Evolutionary conservation across 2,888 invertebrate genomes (phyloP).

Genomic region (Thecocarcelia acutangulata): DNA sequence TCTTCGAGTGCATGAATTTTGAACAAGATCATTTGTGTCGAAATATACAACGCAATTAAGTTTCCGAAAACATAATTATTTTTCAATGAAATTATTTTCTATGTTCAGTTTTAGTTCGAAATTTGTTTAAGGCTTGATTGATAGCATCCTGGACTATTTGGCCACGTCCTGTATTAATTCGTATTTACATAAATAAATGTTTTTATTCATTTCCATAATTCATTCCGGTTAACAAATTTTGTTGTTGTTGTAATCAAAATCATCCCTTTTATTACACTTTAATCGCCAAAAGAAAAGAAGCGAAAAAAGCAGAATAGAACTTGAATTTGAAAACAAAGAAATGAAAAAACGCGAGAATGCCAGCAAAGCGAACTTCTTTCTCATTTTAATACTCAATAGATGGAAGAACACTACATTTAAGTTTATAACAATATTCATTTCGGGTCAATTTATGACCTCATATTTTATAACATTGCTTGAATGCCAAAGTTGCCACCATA

Average conservation of each 20-base stretch:
- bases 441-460: conserved; percentile 72
- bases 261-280: conserved; percentile 66
- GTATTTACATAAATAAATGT: conserved; percentile 49
- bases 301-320: conserved; percentile 12
- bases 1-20: no score
- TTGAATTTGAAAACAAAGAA: conserved; percentile 31
- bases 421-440: conserved; percentile 65
- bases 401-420: conserved; percentile 61
- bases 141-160: no score
- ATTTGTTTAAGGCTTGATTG: no score
- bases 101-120: no score
- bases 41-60: no score
- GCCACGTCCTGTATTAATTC: not conserved
- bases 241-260: conserved; percentile 62
- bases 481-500: conserved; percentile 69
- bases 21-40: no score
- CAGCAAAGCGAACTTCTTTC: conserved; percentile 17
- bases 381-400: conserved; percentile 51
- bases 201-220: conserved; percentile 54
- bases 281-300: conserved; percentile 59
- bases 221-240: conserved; percentile 56
- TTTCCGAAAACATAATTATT: no score
- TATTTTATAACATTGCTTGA: conserved; percentile 66
- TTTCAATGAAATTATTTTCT: no score
- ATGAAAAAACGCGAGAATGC: conserved; percentile 10